phyloP scores from a whole-genome alignment of 2,113 vertebrate genomes.

The Xyliphius kryptos region DNA sequence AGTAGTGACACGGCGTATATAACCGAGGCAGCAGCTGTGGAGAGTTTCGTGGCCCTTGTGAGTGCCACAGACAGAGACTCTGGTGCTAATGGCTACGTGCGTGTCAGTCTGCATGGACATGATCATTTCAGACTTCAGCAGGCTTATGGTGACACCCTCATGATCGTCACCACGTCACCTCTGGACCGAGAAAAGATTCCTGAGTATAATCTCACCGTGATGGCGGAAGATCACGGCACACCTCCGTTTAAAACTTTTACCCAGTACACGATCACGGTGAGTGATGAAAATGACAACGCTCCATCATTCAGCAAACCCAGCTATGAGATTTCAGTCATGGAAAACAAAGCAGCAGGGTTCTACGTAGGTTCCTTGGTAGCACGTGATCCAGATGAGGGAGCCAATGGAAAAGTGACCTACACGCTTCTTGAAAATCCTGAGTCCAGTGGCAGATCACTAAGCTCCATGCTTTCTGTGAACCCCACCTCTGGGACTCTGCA shows the following conservation, averaged over 20 bases:
- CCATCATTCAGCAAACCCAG: constrained; percentile 60
- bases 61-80: constrained; percentile 39
- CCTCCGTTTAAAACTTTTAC: constrained; percentile 60
- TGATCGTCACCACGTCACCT: constrained; percentile 36
- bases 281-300: constrained; percentile 66
- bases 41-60: constrained; percentile 56
- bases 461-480: constrained; percentile 65
- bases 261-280: constrained; percentile 64
- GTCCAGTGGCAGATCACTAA: constrained; percentile 53
- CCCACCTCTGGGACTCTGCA: constrained; percentile 67
- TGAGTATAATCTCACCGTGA: constrained; percentile 64
- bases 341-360: constrained; percentile 66
- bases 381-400: constrained; percentile 64
- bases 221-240: constrained; percentile 68
- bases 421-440: constrained; percentile 59
- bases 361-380: constrained; percentile 63
- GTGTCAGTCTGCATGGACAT: constrained; percentile 69
- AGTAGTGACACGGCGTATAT: constrained; percentile 55
- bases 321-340: constrained; percentile 63
- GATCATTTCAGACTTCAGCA: constrained; percentile 65
- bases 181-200: constrained; percentile 41
- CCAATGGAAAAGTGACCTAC: constrained; percentile 68
- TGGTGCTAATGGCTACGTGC: constrained; percentile 62
- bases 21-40: constrained; percentile 61
- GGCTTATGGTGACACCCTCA: constrained; percentile 30